These are phyloP conservation scores for Ostrea edulis DNA, from an alignment of 1,140 invertebrate species.

Conservation along the genomic window DNA sequence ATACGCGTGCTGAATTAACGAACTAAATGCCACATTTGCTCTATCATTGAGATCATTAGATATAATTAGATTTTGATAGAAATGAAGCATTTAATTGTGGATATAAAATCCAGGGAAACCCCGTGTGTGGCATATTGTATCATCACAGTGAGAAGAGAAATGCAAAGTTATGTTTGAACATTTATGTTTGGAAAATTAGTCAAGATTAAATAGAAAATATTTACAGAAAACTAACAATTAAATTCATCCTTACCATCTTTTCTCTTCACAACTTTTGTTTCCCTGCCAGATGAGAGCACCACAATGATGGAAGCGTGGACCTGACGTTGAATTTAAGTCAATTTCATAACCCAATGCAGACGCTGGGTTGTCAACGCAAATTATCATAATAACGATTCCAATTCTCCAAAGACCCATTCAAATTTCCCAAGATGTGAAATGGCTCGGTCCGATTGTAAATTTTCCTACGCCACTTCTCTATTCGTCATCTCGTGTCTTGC, in stretches of 20 bases:
- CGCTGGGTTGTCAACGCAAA: not conserved
- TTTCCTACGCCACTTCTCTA: not conserved
- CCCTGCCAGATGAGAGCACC: slow-evolving; percentile 11
- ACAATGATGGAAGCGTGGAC: not conserved
- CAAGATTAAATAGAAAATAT: too few species aligned
- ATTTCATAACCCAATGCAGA: slow-evolving; percentile 15
- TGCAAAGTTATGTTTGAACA: too few species aligned
- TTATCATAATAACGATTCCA: slow-evolving; percentile 20
- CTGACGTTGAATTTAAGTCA: slow-evolving; percentile 1
- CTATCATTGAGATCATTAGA: too few species aligned
- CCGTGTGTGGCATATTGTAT: too few species aligned
- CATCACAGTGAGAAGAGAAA: too few species aligned
- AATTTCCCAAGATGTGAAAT: slow-evolving; percentile 25
- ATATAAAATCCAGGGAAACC: too few species aligned
- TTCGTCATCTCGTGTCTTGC: not conserved
- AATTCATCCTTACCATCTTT: not conserved
- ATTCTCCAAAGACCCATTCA: not conserved
- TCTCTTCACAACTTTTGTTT: not conserved
- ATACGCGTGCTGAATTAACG: too few species aligned
- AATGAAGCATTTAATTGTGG: too few species aligned
- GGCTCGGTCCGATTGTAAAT: slow-evolving; percentile 4
- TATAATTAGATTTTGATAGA: too few species aligned
- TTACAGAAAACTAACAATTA: not conserved
- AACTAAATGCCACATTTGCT: too few species aligned
- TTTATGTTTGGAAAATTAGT: too few species aligned